These are phyloP conservation scores for Eumacrocentrus americanus DNA, from an alignment of 2,888 invertebrate species.

Conservation along the genomic window DNA sequence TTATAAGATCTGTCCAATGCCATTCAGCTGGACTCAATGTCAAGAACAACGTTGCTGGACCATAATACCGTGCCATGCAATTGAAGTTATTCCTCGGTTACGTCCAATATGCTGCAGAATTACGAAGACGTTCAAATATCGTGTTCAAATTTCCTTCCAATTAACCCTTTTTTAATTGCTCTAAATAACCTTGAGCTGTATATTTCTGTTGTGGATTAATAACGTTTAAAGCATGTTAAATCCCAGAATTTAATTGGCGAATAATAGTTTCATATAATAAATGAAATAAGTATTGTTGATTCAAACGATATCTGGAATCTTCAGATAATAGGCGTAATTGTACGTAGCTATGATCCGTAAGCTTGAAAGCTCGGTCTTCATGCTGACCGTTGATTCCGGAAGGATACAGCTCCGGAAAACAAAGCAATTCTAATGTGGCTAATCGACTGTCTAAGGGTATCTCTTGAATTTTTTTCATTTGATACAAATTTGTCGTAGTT, in stretches of 20 bases:
- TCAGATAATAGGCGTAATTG: too few relatives aligned
- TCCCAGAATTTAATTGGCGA: too few relatives aligned
- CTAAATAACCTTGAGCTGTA: too few relatives aligned
- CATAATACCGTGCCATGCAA: conserved; percentile 40
- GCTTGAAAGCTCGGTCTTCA: conserved; percentile 31
- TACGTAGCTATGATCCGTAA: conserved; percentile 31
- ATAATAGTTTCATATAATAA: too few relatives aligned
- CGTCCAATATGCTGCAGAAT: conserved; percentile 33
- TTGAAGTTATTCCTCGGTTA: conserved; percentile 36
- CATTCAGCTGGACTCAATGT: conserved; percentile 39
- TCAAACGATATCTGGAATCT: too few relatives aligned
- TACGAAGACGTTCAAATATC: conserved; percentile 30
- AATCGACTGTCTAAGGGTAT: conserved; percentile 32
- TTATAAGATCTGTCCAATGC: conserved; percentile 46
- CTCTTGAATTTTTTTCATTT: conserved; percentile 25
- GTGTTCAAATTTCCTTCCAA: too few relatives aligned
- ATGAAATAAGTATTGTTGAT: too few relatives aligned
- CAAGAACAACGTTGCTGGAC: conserved; percentile 42
- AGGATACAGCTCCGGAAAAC: conserved; percentile 39
- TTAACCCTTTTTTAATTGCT: too few relatives aligned
- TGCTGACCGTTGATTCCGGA: conserved; percentile 35
- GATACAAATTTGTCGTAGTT: conserved; percentile 36
- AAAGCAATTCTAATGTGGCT: conserved; percentile 34
- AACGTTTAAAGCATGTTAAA: too few relatives aligned
- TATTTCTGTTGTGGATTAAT: too few relatives aligned